These are phyloP conservation scores for Luidia sarsii DNA, from an alignment of 53 echinoderm and acorn worm genomes.

Conservation along the genomic window DNA sequence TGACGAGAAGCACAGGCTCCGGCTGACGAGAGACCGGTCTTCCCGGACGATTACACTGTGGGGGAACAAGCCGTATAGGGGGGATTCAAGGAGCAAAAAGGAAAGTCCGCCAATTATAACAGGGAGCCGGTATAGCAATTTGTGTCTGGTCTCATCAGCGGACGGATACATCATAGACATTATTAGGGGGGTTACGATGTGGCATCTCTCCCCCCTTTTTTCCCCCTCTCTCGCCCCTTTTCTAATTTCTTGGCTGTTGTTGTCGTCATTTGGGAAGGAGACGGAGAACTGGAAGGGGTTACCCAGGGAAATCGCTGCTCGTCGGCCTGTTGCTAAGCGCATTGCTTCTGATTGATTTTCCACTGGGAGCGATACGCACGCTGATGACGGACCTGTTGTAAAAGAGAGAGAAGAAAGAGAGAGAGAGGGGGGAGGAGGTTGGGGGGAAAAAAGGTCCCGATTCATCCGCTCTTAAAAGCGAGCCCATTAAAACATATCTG, in stretches of 20 bases:
- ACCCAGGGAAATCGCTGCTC: slow-evolving; percentile 22
- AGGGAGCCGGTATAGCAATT: slow-evolving; percentile 30
- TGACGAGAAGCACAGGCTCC: too few relatives aligned
- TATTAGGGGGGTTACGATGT: background rate
- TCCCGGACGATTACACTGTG: too few relatives aligned
- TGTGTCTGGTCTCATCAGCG: slow-evolving; percentile 19
- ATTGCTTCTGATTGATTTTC: slow-evolving; percentile 31
- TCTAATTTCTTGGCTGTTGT: too few relatives aligned
- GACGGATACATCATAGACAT: slow-evolving; percentile 27
- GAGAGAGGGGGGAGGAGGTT: too few relatives aligned
- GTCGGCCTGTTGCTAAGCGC: slow-evolving; percentile 18
- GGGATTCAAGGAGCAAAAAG: too few relatives aligned
- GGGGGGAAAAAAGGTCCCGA: too few relatives aligned
- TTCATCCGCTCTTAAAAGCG: slow-evolving; percentile 33
- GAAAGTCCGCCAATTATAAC: too few relatives aligned
- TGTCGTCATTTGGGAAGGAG: slow-evolving; percentile 6
- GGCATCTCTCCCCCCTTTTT: too few relatives aligned
- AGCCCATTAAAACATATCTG: slow-evolving; percentile 65
- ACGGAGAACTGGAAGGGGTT: slow-evolving; percentile 15
- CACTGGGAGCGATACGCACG: slow-evolving; percentile 40
- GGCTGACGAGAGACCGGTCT: too few relatives aligned
- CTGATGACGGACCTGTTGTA: slow-evolving; percentile 19
- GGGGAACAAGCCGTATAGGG: too few relatives aligned
- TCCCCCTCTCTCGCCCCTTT: too few relatives aligned
- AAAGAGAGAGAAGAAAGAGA: background rate